phyloP scores from a whole-genome alignment of 2,113 vertebrate genomes.

The Pterocles gutturalis region DNA sequence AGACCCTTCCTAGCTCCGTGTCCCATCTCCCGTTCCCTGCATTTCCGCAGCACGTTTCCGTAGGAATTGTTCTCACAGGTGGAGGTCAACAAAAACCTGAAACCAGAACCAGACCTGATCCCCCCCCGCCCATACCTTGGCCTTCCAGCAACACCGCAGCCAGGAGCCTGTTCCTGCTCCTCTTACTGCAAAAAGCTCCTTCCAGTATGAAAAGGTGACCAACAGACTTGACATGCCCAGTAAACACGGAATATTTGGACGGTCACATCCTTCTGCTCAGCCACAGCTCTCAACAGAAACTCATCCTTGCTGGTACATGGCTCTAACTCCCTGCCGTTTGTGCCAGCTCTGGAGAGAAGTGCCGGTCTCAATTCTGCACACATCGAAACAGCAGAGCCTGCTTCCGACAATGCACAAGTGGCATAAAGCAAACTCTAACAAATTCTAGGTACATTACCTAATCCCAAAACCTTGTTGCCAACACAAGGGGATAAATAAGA shows the following conservation, averaged over 20 bases:
- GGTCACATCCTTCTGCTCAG: neutral
- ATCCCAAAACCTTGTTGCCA: neutral
- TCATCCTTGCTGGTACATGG: rapidly evolving
- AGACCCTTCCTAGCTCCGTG: rapidly evolving
- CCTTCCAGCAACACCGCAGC: neutral
- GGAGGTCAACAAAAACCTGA: neutral
- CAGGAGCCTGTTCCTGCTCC: neutral
- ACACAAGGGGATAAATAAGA: neutral
- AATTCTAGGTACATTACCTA: neutral
- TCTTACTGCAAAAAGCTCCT: neutral
- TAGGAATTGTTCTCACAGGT: neutral
- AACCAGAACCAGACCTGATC: neutral
- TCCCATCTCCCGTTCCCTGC: rapidly evolving
- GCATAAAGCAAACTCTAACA: neutral
- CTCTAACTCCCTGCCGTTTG: rapidly evolving
- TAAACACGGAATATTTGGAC: neutral
- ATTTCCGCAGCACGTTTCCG: rapidly evolving
- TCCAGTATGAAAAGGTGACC: rapidly evolving
- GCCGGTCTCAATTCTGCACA: rapidly evolving
- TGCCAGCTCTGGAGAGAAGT: neutral
- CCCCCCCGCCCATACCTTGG: rapidly evolving
- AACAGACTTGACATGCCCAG: too few relatives aligned
- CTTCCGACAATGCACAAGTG: rapidly evolving
- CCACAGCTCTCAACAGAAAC: neutral
- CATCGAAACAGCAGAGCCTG: neutral